Evolutionary conservation across 1,140 invertebrate genomes (phyloP), one percentile per base, ranked within the genome.

Genomic region (Drosophila punjabiensis): DNA sequence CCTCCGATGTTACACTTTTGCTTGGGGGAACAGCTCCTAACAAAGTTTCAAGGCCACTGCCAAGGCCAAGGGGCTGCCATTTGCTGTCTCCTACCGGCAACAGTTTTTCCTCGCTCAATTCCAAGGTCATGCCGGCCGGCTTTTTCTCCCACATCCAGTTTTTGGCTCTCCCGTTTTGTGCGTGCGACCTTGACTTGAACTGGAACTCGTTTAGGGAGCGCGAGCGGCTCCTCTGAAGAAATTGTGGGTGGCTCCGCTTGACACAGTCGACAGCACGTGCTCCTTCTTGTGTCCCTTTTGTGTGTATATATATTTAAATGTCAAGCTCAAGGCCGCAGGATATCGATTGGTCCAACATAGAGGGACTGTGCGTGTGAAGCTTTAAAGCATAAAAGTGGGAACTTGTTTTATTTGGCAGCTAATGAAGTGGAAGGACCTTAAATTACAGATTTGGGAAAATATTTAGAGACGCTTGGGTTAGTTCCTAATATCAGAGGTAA

Each of bases 251-350:
- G 60, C 67, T 67, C 63, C 82, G 66, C 63, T 78, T 83, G 86
- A 90, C 86, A 89, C 86, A 89, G 85, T 89, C 82, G 86, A 75
- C 67, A 79, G 79, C 86, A 90, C 86, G 86, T 89, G 86, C 85
- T 89, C 77, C 79, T 20, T 47, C 79, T 89, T 84, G 76, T 18
- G 16, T 59, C 13, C 32, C 13, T 55, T 37, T 77, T 32, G 33
- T 11, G 20, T 61, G 20, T n/a, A 28, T 48, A 28, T 48, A 37
- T 28, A 68, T 28, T 28, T 32, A 45, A 53, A 43, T 33, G 66
- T 41, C 71, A 59, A 83, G 84, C 74, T 74, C 85, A 89, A 89
- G 86, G 86, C 59, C 86, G 55, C 62, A 55, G 56, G 24, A 24
- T 89, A 89, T 89, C 66, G 86, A 89, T 89, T 89, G 59, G 73